These are phyloP conservation scores for Eremobia ochroleuca DNA, from an alignment of 2,888 invertebrate genomes.

Conservation along the genomic window DNA sequence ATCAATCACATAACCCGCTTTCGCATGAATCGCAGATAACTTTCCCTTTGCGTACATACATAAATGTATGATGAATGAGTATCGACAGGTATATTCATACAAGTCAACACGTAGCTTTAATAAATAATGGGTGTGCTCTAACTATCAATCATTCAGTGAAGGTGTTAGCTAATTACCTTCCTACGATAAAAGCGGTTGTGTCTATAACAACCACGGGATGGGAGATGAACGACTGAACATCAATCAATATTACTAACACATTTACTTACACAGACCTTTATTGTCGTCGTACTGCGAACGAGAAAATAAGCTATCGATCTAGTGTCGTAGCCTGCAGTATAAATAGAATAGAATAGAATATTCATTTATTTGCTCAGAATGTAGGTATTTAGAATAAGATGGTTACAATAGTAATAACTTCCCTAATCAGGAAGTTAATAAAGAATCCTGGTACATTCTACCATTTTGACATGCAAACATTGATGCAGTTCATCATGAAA, in stretches of 20 bases:
- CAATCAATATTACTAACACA: conserved; percentile 77
- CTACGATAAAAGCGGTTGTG: conserved; percentile 71
- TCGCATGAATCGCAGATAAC: conserved; percentile 25
- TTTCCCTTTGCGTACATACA: conserved; percentile 19
- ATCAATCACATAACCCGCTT: conserved; percentile 37
- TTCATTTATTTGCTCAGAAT: too few relatives aligned
- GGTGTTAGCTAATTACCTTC: conserved; percentile 74
- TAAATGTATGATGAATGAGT: conserved; percentile 36
- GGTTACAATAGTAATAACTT: too few relatives aligned
- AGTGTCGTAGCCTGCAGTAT: conserved; percentile 34
- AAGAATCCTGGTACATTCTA: too few relatives aligned
- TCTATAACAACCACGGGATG: conserved; percentile 69
- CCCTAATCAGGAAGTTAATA: too few relatives aligned
- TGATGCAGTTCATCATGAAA: too few relatives aligned
- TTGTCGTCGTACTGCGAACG: conserved; percentile 55
- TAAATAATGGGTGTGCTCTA: conserved; percentile 55
- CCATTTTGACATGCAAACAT: too few relatives aligned
- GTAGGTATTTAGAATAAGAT: too few relatives aligned
- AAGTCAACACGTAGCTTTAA: conserved; percentile 54
- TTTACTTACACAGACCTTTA: conserved; percentile 60
- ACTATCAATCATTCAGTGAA: conserved; percentile 74
- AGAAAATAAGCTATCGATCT: conserved; percentile 60
- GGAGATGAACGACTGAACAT: conserved; percentile 76
- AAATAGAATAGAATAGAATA: too few relatives aligned
- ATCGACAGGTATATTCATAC: conserved; percentile 48